Evolutionary conservation across 1,140 invertebrate genomes (phyloP).

Genomic region (Rhopalosiphum maidis): DNA sequence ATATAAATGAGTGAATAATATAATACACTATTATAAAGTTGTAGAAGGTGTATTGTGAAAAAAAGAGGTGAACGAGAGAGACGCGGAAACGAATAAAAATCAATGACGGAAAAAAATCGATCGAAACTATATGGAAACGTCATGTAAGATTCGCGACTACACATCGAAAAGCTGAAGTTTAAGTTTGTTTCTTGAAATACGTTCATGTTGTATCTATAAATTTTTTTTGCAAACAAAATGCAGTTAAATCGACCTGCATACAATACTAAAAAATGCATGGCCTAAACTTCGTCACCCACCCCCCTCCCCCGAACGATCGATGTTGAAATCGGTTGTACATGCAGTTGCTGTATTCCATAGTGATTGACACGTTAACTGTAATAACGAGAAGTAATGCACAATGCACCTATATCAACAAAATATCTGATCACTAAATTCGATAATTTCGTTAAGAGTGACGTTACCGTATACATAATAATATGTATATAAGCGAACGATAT

Average conservation of each 20-base stretch:
- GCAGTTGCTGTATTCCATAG: background rate
- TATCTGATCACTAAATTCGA: too few species aligned
- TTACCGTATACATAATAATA: too few species aligned
- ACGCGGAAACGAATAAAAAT: background rate
- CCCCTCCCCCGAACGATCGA: background rate
- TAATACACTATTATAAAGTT: background rate
- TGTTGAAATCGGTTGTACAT: background rate
- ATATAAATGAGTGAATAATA: background rate
- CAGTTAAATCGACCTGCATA: too few species aligned
- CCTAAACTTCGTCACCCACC: background rate
- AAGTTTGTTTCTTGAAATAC: too few species aligned
- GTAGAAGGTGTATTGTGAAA: conserved; percentile 25
- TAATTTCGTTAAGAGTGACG: too few species aligned
- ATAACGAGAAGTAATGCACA: too few species aligned
- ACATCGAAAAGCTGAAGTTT: too few species aligned
- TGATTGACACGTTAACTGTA: background rate
- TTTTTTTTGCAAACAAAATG: too few species aligned
- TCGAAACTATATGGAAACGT: conserved; percentile 48
- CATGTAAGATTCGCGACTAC: conserved; percentile 22
- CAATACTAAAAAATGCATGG: background rate
- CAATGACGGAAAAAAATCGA: background rate
- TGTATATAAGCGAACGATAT: too few species aligned
- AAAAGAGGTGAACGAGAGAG: background rate
- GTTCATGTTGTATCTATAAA: too few species aligned
- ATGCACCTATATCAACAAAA: too few species aligned